These are phyloP conservation scores for Acholoe squamosa DNA, from an alignment of 2,888 invertebrate genomes.

Conservation along the genomic window DNA sequence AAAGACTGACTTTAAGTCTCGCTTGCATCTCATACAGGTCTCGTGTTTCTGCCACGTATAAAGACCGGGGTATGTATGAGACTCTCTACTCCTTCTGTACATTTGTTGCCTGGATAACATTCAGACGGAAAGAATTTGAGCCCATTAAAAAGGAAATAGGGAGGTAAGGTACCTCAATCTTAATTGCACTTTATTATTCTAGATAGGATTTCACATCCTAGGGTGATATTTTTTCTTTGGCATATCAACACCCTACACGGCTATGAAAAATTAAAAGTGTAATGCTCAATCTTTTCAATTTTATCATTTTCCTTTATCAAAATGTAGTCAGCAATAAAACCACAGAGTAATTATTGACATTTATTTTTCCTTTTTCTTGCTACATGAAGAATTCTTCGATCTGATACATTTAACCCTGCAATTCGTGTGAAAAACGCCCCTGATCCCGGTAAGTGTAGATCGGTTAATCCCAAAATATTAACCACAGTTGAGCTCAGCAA, in stretches of 20 bases:
- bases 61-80: constrained; percentile 82
- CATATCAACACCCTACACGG: background rate
- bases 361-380: background rate
- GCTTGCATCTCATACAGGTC: constrained; percentile 74
- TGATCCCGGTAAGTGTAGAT: background rate
- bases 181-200: background rate
- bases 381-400: constrained; percentile 78
- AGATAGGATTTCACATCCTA: background rate
- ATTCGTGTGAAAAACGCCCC: constrained; percentile 80
- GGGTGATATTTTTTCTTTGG: no score
- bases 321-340: no score
- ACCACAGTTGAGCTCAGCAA: no score
- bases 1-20: background rate
- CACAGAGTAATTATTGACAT: background rate
- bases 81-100: constrained; percentile 81
- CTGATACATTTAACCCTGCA: constrained; percentile 83
- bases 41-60: constrained; percentile 81
- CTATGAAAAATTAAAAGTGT: no score
- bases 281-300: no score
- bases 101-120: constrained; percentile 82
- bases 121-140: constrained; percentile 80
- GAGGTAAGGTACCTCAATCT: constrained; percentile 72
- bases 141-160: constrained; percentile 81
- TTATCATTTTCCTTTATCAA: no score
- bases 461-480: no score